These are phyloP conservation scores for Urocyon cinereoargenteus DNA, from an alignment of 2,797 vertebrate species.

Conservation along the genomic window DNA sequence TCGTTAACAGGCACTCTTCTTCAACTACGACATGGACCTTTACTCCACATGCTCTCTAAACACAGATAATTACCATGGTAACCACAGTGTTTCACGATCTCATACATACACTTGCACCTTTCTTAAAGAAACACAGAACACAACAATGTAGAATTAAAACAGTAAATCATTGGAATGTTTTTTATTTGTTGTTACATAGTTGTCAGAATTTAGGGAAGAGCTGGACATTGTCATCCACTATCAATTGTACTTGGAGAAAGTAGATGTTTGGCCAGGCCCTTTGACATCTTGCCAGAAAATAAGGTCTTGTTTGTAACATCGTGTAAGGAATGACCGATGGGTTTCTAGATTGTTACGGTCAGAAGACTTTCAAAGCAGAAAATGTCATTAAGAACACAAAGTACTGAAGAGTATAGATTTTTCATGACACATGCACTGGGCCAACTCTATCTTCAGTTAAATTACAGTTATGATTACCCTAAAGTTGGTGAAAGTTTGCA, in stretches of 20 bases:
- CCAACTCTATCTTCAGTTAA: not conserved
- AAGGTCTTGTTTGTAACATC: conserved; percentile 80
- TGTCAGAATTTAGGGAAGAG: conserved; percentile 85
- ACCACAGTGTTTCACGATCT: conserved; percentile 87
- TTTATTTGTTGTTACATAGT: conserved; percentile 87
- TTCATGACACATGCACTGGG: not conserved
- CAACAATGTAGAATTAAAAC: conserved; percentile 80
- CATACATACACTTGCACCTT: conserved; percentile 87
- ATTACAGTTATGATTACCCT: not conserved
- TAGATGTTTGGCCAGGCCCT: conserved; percentile 81
- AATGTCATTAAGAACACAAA: conserved; percentile 58
- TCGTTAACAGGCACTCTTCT: conserved; percentile 86
- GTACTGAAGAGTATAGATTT: not conserved
- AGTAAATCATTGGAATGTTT: conserved; percentile 88
- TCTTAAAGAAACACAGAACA: conserved; percentile 91
- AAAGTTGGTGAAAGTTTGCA: not conserved
- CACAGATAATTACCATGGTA: conserved; percentile 91
- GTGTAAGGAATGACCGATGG: conserved; percentile 79
- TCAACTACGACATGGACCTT: conserved; percentile 87
- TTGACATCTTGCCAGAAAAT: conserved; percentile 84
- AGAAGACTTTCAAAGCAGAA: conserved; percentile 81
- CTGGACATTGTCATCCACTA: conserved; percentile 83
- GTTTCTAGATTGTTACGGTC: conserved; percentile 68
- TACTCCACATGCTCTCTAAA: conserved; percentile 89
- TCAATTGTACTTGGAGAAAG: conserved; percentile 75